Evolutionary conservation across 2,113 vertebrate species (phyloP).

Genomic region (Mola mola): DNA sequence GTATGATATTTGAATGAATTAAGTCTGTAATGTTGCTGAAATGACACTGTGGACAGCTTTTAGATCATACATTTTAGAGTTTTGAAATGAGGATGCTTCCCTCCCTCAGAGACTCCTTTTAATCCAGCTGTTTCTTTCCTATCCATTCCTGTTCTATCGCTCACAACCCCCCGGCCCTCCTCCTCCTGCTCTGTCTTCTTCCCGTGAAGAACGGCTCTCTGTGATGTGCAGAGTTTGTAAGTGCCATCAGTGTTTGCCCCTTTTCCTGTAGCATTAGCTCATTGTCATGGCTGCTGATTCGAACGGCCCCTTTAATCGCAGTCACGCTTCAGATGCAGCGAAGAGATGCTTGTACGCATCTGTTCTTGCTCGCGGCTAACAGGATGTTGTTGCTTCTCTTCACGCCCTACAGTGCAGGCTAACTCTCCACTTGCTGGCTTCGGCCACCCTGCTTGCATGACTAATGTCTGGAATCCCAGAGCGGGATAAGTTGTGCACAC

Average conservation of each 20-base stretch:
- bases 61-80: conserved; percentile 10
- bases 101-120: conserved; percentile 35
- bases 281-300: conserved; percentile 38
- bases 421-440: conserved; percentile 17
- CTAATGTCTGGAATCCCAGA: conserved; percentile 26
- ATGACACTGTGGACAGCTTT: neutral
- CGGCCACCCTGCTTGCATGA: conserved; percentile 54
- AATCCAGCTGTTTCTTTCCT: conserved; percentile 67
- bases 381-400: conserved; percentile 18
- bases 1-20: conserved; percentile 30
- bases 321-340: conserved; percentile 29
- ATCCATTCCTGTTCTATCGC: conserved; percentile 46
- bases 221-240: conserved; percentile 85
- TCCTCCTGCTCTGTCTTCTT: conserved; percentile 71
- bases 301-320: conserved; percentile 5
- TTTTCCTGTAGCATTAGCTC: conserved; percentile 49
- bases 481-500: conserved; percentile 6
- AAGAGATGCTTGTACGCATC: conserved; percentile 41
- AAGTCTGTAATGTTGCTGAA: conserved; percentile 21
- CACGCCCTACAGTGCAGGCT: conserved; percentile 1
- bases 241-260: conserved; percentile 77
- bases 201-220: conserved; percentile 83
- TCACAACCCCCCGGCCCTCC: conserved; percentile 34
- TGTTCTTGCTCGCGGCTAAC: conserved; percentile 32
- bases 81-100: conserved; percentile 44